These are phyloP conservation scores for Thamnophis sirtalis DNA, from an alignment of 2,113 vertebrate genomes.

Conservation along the genomic window DNA sequence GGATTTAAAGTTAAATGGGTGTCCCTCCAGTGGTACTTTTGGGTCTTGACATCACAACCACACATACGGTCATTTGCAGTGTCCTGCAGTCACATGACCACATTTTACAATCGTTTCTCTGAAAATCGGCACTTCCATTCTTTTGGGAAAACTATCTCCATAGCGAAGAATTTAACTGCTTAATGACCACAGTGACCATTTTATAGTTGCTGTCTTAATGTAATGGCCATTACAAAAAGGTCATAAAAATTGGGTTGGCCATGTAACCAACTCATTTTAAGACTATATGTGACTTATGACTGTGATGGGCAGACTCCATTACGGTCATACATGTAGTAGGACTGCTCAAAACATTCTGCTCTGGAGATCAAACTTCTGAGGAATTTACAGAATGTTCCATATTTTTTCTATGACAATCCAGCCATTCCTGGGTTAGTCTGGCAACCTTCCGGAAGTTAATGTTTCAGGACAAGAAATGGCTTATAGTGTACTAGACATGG, in stretches of 20 bases:
- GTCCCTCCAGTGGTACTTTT: not conserved
- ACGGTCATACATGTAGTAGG: not conserved
- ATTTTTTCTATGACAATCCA: not conserved
- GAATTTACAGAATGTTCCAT: not conserved
- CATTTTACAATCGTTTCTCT: not conserved
- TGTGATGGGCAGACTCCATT: not conserved
- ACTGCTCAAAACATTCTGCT: not conserved
- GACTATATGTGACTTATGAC: not conserved
- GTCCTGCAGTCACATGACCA: not conserved
- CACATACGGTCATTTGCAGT: not conserved
- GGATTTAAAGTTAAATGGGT: not conserved
- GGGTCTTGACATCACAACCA: not conserved
- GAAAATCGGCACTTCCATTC: not conserved
- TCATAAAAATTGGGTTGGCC: not conserved
- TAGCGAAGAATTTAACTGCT: not conserved
- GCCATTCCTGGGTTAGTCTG: not conserved
- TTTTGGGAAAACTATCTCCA: not conserved
- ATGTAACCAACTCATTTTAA: not conserved
- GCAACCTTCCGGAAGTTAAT: not conserved
- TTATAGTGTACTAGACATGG: not conserved
- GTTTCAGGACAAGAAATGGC: not conserved
- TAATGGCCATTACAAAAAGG: not conserved
- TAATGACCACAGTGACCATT: not conserved
- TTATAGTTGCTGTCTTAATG: not conserved
- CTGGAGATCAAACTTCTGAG: not conserved